Conservation (phyloP, 1,140 invertebrate species). For the Oreohelix idahoensis region DNA sequence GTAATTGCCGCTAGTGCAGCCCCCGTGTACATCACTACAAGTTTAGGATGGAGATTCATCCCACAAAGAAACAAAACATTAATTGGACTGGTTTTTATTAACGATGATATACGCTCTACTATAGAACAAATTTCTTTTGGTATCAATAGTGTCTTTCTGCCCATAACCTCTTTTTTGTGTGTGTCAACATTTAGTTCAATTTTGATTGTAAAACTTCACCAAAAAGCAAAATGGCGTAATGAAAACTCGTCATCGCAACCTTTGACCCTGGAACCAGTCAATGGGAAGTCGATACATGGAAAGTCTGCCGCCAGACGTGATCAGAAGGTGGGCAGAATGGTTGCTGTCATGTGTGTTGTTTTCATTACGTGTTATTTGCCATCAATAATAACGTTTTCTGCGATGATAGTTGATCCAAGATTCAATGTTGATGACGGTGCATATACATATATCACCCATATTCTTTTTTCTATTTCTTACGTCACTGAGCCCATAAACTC, state of each 20-base stretch:
- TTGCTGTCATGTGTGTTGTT: background rate
- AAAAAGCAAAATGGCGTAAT: slow-evolving; percentile 15
- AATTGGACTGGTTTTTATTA: background rate
- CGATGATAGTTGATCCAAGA: background rate
- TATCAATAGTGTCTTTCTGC: background rate
- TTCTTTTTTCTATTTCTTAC: background rate
- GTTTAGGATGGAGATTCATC: background rate
- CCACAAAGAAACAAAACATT: background rate
- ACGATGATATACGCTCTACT: background rate
- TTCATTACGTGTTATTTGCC: slow-evolving; percentile 15
- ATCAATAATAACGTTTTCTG: background rate
- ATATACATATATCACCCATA: too few relatives aligned
- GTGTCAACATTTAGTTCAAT: background rate
- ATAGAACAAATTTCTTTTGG: background rate
- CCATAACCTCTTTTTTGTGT: background rate
- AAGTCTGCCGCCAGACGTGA: background rate
- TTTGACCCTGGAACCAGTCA: too few relatives aligned
- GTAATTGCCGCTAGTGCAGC: background rate
- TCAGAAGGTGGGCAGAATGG: background rate
- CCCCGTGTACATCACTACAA: background rate
- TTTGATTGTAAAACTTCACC: background rate
- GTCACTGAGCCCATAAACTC: background rate
- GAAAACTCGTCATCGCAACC: background rate
- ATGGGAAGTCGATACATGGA: background rate
- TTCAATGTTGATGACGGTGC: background rate